Evolutionary conservation across 2,888 invertebrate genomes (phyloP).

Genomic region (Sicus ferrugineus): DNA sequence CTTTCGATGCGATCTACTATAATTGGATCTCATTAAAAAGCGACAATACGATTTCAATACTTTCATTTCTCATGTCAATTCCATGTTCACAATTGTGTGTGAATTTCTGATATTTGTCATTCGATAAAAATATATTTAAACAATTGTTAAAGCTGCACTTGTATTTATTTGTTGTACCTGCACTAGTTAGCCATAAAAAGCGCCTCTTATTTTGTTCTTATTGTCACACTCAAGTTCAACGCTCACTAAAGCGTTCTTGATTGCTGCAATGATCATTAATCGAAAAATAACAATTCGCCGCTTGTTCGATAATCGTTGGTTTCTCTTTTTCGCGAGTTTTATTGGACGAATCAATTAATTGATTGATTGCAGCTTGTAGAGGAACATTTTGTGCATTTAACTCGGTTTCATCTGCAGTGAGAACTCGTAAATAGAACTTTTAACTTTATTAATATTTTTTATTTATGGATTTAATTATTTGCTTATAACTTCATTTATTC

Average conservation of each 20-base stretch:
- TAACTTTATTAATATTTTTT: background rate
- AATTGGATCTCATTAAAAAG: no score
- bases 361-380: background rate
- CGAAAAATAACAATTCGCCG: background rate
- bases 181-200: background rate
- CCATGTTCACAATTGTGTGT: no score
- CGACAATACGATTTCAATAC: no score
- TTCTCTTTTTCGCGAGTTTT: background rate
- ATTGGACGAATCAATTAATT: background rate
- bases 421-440: no score
- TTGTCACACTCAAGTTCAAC: constrained; percentile 2
- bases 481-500: background rate
- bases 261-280: constrained; percentile 9
- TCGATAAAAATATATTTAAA: background rate
- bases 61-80: no score
- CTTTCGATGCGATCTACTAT: no score
- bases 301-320: background rate
- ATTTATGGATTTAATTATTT: background rate
- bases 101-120: no score
- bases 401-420: background rate
- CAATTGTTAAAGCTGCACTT: background rate
- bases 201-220: background rate
- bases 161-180: background rate
- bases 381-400: background rate
- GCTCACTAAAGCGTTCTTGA: background rate